phyloP scores from a whole-genome alignment of 1,140 invertebrate genomes.

The Caligus rogercresseyi region DNA sequence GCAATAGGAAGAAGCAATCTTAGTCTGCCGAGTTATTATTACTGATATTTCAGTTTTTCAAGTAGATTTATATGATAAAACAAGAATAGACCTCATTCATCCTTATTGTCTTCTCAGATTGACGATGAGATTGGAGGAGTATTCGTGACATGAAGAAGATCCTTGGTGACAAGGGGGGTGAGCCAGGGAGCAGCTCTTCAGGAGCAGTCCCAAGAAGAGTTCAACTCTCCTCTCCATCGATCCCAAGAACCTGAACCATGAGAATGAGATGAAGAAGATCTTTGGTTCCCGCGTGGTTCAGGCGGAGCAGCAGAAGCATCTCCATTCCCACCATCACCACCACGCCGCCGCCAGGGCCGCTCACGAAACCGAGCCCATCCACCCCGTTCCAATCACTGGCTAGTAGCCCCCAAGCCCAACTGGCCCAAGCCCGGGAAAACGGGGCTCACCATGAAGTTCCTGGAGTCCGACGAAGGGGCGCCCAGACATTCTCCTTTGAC shows the following conservation, averaged over 20 bases:
- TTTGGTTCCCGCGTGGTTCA: slow-evolving; percentile 64
- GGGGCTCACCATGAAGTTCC: slow-evolving; percentile 51
- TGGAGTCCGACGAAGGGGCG: slow-evolving; percentile 33
- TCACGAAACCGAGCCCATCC: background rate
- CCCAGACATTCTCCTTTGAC: slow-evolving; percentile 55
- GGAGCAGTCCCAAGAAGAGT: background rate
- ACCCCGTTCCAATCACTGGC: slow-evolving; percentile 28
- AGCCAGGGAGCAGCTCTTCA: slow-evolving; percentile 14
- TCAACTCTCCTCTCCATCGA: slow-evolving; percentile 39
- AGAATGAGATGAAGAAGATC: slow-evolving; percentile 61
- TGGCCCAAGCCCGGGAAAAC: slow-evolving; percentile 36
- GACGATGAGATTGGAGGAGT: slow-evolving; percentile 53
- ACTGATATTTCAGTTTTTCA: too few relatives aligned
- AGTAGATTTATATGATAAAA: too few relatives aligned
- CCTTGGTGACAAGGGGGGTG: slow-evolving; percentile 35
- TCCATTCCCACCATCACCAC: background rate
- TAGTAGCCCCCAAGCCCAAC: slow-evolving; percentile 45
- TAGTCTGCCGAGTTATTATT: too few relatives aligned
- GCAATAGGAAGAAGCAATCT: too few relatives aligned
- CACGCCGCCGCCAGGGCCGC: background rate
- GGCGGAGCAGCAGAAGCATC: slow-evolving; percentile 39
- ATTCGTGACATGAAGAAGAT: slow-evolving; percentile 51
- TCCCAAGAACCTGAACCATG: slow-evolving; percentile 54
- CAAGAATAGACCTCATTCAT: slow-evolving; percentile 19
- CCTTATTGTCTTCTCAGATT: slow-evolving; percentile 20